Base-by-base conservation (phyloP, 2,888 invertebrate species). In the Drosophila melanocephala region DNA sequence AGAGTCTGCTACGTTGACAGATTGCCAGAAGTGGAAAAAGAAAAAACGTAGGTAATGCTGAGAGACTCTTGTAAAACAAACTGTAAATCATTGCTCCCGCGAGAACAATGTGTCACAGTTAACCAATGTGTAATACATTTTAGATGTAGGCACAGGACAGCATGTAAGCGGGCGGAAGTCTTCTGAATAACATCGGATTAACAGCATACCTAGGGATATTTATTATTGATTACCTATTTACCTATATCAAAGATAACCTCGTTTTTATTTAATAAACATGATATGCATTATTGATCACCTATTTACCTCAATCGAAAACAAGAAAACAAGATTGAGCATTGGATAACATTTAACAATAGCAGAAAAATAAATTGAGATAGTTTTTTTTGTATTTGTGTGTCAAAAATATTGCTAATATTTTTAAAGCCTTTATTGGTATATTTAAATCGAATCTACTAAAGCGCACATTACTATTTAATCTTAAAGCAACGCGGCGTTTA, bases 101-200 rank as follows among this genome's bases (percentile, higher is more conserved):
- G 80, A 70, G 80, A 70, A 42, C 65, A 58, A 87, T 72, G 58
- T 74, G 73, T 83, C 69, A 75, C 47, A 64, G 69, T 67, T 74
- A 72, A 72, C 50, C 69, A 79, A 85, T 83, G 42, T 79, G 71
- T 72, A 84, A 75, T 75, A 69, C 72, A 78, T 85, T 77, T 67
- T 22, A 28, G 65, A 75, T 77, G 60, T 57, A 30, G 65, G 50
- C 58, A 51, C 22, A 55, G 33, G 42, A 10, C 28, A 1, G n/a
- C 22, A 59, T 39, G 37, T 28, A 32, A 39, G 37, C 32, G 39
- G 19, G 39, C 19, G 39, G 39, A 39, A 19, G n/a, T 28, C 37
- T 19, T 55, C 19, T 19, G 35, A 14, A 44, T 16, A 32, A 37
- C 37, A 33, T n/a, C 5, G 32, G 32, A n/a, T 26, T 47, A 32